Evolutionary conservation across 2,113 vertebrate species (phyloP).

Genomic region (Natator depressus): DNA sequence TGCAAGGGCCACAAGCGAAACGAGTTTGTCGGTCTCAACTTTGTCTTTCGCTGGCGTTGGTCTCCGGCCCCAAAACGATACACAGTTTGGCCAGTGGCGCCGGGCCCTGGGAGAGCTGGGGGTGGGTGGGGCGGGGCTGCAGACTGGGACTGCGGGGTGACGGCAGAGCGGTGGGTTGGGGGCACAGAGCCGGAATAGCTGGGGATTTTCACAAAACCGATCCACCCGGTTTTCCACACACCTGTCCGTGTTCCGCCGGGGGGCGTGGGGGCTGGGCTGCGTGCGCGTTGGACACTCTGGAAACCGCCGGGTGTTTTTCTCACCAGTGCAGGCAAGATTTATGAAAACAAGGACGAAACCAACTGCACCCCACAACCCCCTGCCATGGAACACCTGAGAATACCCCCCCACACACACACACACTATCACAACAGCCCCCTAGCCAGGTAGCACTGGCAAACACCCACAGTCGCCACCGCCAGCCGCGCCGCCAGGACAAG

Average conservation of each 20-base stretch:
- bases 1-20: neutral
- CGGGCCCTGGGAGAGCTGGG: too few species aligned
- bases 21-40: neutral
- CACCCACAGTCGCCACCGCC: neutral
- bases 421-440: too few species aligned
- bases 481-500: neutral
- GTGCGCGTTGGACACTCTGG: neutral
- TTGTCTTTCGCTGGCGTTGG: neutral
- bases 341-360: neutral
- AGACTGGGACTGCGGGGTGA: neutral
- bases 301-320: neutral
- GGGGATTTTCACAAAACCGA: neutral
- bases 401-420: neutral
- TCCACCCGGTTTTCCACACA: too few species aligned
- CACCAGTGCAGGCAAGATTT: too few species aligned
- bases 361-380: neutral
- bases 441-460: neutral
- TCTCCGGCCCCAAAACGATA: neutral
- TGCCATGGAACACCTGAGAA: neutral
- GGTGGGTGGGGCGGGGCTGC: neutral
- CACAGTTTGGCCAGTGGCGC: neutral
- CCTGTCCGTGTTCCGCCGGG: too few species aligned
- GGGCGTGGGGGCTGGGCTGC: too few species aligned
- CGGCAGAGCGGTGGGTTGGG: neutral
- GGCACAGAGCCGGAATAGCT: too few species aligned